Base-by-base conservation (phyloP, 1,140 invertebrate species). In the Hermetia illucens region DNA sequence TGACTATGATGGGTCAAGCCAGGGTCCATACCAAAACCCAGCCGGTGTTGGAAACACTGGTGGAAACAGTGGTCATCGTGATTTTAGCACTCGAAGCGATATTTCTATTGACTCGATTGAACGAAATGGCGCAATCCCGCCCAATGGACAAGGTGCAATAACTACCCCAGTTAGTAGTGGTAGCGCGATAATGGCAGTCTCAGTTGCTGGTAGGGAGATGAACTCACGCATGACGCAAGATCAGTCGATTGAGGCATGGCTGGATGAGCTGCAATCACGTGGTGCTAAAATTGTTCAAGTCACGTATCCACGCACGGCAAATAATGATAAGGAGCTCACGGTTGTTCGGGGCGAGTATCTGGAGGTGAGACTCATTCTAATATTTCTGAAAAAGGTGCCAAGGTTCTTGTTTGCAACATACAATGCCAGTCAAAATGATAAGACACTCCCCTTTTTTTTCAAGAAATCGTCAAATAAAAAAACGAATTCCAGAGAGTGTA, bases 281-380 rank as follows among this genome's bases (percentile, higher is more conserved):
- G 77, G 82, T 35, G 79, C 79, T 8, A 83, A 86, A 58, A 75
- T 93, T 37, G 89, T 94, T 22, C 79, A 89, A 61, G 92, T 95
- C 17, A 91, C 89, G 22, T 94, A 94, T 65, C 91, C 91, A 1
- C 70, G 91, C 43, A 91, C 88, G 4, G 90, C 89, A n/a, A 93
- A 95, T 65, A 98, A 98, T 61, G 81, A 93, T 58, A 98, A 98
- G 62, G 95, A 98, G 61, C 69, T 98, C 36, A 94, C 87, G 15
- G 92, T 98, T 0, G 77, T 86, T 22, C 75, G 92, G 44, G 93
- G 93, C 44, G 94, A 98, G 66, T 91, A 86, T 58, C 65, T 98
- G 15, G 90, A 97, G 75, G 89, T 91, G 58, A 51, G 58, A 50
- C 30, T 21, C 24, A n/a, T n/a, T n/a, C n/a, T n/a, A n/a, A n/a